Evolutionary conservation across 2,888 invertebrate species (phyloP), one percentile per base, ranked within the genome.

Genomic region (Dromius quadrimaculatus): DNA sequence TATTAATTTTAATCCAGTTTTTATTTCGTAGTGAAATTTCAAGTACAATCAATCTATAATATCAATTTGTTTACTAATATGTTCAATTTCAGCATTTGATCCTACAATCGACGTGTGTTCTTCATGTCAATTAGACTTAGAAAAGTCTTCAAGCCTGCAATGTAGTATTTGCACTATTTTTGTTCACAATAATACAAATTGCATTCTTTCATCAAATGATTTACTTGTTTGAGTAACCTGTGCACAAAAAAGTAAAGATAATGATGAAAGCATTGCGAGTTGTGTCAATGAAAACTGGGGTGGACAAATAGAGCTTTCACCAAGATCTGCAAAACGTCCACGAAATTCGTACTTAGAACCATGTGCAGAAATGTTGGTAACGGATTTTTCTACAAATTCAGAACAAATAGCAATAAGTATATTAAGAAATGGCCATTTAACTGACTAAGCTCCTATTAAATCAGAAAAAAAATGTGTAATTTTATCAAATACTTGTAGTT

Each of bases 401-500:
- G 15, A 38, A 38, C 38, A 38, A 38, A 38, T 38, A 5, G 9
- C 38, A 13, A 38, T 38, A 13, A 15, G 13, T 13, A 38, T 38
- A 13, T 38, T 38, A 11, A 38, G 38, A 38, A 38, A 38, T 38
- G 38, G 38, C 13, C 38, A 38, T 38, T 4, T 38, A 1, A 38
- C 38, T n/a, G 38, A 38, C 13, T 38, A 13, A 38, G 38, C 8
- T 38, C 8, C 38, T 3, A 6, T 38, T 38, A 5, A 13, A 11
- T n/a, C 15, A 38, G 15, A 38, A 13, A 6, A 38, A 11, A 38
- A 38, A 11, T 38, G 2, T 38, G 15, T 38, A 38, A 38, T 11
- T 38, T 38, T 38, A 13, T 38, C 38, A 13, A 38, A 38, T 38
- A 38, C 38, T 38, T 38, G 38, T 38, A 5, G 38, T n/a, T 38